Evolutionary conservation across 2,888 invertebrate species (phyloP), one percentile per base, ranked within the genome.

Genomic region (Morpho helenor): DNA sequence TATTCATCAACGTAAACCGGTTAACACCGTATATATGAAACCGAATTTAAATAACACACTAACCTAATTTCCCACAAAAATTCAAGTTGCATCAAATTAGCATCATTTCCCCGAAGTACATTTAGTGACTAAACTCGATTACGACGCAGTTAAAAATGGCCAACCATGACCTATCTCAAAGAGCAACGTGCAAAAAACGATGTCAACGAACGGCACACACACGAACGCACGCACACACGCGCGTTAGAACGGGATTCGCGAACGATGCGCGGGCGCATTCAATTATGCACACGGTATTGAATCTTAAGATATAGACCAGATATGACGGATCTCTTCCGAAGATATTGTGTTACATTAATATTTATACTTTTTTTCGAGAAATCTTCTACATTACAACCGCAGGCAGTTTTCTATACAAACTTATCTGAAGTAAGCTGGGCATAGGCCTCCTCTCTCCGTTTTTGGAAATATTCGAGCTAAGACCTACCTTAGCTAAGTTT

Each of bases 161-260:
- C 59, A 61, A 56, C 63, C 63, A 59, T 63, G 63, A 63, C 63
- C 68, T 69, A 69, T 70, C 68, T 63, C 63, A 66, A 62, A 55
- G 60, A 56, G 58, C 57, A 59, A 58, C 41, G 55, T 43, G 57
- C 61, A 71, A 69, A 71, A 70, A 68, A 62, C 62, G 59, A 61
- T 66, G 71, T 70, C 70, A 70, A 67, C 64, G 70, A 64, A 63
- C 69, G 59, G 47, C 49, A 58, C 62, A 52, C 64, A 52, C 57
- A 51, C 60, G 55, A 53, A 49, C 57, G 52, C 54, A 57, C 57
- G 43, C 43, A 60, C 53, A 49, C 47, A 54, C 49, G 58, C 59
- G 56, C 53, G 56, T 53, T 52, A 8, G 53, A 69, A 70, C 69
- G 69, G 69, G 70, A 69, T 66, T 54, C 63, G 60, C 61, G 64